These are phyloP conservation scores for Sylvicola cinctus DNA, from an alignment of 2,888 invertebrate genomes.

Conservation along the genomic window DNA sequence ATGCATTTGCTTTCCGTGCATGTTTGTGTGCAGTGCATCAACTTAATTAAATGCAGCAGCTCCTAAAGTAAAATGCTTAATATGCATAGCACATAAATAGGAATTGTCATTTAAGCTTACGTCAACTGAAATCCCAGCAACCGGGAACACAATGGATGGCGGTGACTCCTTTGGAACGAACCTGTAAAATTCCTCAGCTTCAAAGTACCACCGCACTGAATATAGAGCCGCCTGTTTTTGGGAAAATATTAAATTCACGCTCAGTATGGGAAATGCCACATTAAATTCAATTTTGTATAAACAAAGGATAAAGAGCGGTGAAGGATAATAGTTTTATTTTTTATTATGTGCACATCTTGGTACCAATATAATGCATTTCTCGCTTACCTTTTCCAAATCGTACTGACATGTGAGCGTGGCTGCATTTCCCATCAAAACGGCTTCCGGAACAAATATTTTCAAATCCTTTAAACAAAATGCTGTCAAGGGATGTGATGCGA, in stretches of 20 bases:
- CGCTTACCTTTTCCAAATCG: slow-evolving; percentile 25
- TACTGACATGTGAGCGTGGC: slow-evolving; percentile 26
- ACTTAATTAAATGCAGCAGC: too few relatives aligned
- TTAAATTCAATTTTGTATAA: too few relatives aligned
- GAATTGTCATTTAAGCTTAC: slow-evolving; percentile 33
- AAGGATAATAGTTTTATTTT: too few relatives aligned
- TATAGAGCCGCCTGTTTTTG: slow-evolving; percentile 32
- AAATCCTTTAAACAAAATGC: slow-evolving; percentile 25
- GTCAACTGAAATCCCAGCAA: slow-evolving; percentile 35
- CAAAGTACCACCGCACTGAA: slow-evolving; percentile 42
- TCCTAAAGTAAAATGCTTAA: too few relatives aligned
- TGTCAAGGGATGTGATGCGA: too few relatives aligned
- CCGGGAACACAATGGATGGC: slow-evolving; percentile 31
- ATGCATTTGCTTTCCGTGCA: too few relatives aligned
- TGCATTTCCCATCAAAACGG: slow-evolving; percentile 26
- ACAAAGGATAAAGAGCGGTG: not conserved
- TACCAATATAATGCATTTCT: too few relatives aligned
- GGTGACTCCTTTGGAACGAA: slow-evolving; percentile 36
- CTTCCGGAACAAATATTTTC: slow-evolving; percentile 27
- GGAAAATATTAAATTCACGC: slow-evolving; percentile 5
- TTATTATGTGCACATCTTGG: too few relatives aligned
- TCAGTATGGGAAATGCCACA: too few relatives aligned
- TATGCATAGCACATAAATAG: not conserved
- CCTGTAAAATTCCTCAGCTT: slow-evolving; percentile 37
- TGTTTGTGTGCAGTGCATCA: too few relatives aligned